A percentile compares a stretch with the other conserved stretches of the same genome.
Conservation (phyloP, 2,797 vertebrate species). For the Eutrigla gurnardus region DNA sequence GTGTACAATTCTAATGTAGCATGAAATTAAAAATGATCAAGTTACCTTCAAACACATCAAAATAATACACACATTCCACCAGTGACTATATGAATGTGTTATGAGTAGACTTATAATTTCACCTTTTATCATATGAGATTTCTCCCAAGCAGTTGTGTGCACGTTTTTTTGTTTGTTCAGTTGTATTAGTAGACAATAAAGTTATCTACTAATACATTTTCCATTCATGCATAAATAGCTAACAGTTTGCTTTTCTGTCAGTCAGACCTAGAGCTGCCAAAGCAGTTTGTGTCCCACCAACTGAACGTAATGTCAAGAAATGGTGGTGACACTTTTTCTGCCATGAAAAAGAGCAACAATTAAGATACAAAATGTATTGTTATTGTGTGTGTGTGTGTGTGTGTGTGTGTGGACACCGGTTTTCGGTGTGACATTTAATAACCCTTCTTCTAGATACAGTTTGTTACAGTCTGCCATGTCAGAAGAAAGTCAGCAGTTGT, state of each 20-base stretch:
- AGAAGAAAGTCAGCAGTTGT: slow-evolving; percentile 24
- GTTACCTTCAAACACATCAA: neutral
- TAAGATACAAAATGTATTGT: slow-evolving; percentile 10
- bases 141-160: neutral
- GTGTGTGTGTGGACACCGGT: neutral
- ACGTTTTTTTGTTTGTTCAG: neutral
- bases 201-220: slow-evolving; percentile 5
- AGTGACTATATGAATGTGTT: neutral
- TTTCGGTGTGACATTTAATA: slow-evolving; percentile 36
- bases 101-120: neutral
- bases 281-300: neutral
- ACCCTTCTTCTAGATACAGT: slow-evolving; percentile 16
- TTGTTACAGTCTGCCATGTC: slow-evolving; percentile 23
- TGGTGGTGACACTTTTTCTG: neutral
- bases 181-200: neutral
- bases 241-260: neutral
- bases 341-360: neutral
- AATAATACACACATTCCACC: neutral
- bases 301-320: slow-evolving; percentile 7
- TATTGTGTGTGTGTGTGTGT: neutral
- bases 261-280: neutral
- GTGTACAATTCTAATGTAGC: neutral
- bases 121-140: neutral
- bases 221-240: neutral
- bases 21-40: neutral